Conservation (phyloP, 1,140 invertebrate species). For the Streblospio benedicti region DNA sequence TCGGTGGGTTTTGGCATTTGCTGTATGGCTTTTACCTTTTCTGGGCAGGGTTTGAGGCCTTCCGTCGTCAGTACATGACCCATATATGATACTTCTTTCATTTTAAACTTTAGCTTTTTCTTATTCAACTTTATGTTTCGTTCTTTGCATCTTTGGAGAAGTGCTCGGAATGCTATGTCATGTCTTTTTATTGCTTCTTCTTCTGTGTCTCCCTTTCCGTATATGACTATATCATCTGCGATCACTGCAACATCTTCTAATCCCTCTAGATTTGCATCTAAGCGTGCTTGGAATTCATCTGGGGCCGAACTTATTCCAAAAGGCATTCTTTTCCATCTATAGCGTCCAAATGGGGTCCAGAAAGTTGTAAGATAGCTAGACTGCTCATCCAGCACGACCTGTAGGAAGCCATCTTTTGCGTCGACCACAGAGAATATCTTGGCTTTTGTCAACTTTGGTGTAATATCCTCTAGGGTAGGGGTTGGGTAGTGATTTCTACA, state of each 20-base stretch:
- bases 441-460: constrained; percentile 21
- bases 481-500: constrained; percentile 19
- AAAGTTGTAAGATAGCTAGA: constrained; percentile 25
- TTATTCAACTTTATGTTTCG: not conserved
- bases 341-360: constrained; percentile 22
- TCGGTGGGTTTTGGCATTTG: constrained; percentile 23
- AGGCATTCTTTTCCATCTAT: constrained; percentile 18
- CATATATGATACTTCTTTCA: not conserved
- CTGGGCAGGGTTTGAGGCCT: constrained; percentile 16
- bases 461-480: constrained; percentile 24
- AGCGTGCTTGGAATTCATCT: constrained; percentile 36
- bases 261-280: constrained; percentile 29
- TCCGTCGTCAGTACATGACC: not conserved
- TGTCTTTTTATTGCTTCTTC: not conserved
- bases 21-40: constrained; percentile 15
- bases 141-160: not conserved
- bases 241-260: constrained; percentile 37
- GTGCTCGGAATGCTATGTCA: not conserved
- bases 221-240: constrained; percentile 29
- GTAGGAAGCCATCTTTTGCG: constrained; percentile 22
- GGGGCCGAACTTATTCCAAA: constrained; percentile 18
- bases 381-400: constrained; percentile 22
- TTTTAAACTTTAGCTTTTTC: not conserved
- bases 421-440: constrained; percentile 24
- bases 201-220: not conserved